These are phyloP conservation scores for Candidula unifasciata DNA, from an alignment of 2,888 invertebrate genomes.

Conservation along the genomic window DNA sequence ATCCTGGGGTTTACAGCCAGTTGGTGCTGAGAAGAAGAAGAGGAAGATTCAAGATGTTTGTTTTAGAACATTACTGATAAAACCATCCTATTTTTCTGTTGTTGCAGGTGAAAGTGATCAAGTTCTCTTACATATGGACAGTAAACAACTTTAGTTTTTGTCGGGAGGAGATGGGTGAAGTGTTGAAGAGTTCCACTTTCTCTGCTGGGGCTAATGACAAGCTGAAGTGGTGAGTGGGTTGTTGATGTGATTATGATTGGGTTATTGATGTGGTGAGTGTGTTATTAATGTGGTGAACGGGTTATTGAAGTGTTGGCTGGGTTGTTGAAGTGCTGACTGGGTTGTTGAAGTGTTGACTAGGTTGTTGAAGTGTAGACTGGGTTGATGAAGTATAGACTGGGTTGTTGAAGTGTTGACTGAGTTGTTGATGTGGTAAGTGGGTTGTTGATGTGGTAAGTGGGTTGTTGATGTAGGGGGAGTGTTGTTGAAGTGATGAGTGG, in stretches of 20 bases:
- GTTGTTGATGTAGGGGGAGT: not conserved
- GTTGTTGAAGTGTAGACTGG: no score
- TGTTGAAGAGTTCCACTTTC: conserved; percentile 99
- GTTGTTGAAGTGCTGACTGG: not conserved
- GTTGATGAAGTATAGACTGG: no score
- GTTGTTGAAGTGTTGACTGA: no score
- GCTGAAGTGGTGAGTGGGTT: conserved; percentile 90
- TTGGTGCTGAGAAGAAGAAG: no score
- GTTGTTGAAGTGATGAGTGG: no score
- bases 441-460: not conserved
- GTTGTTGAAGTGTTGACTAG: not conserved
- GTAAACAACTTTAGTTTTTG: conserved; percentile 99
- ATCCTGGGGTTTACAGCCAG: no score
- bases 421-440: no score
- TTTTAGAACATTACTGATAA: not conserved
- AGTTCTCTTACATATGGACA: conserved; percentile 99
- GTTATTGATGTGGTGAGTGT: not conserved
- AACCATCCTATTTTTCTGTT: not conserved
- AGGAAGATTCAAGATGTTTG: no score
- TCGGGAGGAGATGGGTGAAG: conserved; percentile 99
- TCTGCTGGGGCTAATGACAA: conserved; percentile 99
- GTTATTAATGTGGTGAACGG: no score
- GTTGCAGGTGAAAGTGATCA: conserved; percentile 98
- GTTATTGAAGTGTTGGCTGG: not conserved
- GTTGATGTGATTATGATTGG: not conserved